Base-by-base conservation (phyloP, 1,140 invertebrate genomes). In the Drosophila pruinosa region DNA sequence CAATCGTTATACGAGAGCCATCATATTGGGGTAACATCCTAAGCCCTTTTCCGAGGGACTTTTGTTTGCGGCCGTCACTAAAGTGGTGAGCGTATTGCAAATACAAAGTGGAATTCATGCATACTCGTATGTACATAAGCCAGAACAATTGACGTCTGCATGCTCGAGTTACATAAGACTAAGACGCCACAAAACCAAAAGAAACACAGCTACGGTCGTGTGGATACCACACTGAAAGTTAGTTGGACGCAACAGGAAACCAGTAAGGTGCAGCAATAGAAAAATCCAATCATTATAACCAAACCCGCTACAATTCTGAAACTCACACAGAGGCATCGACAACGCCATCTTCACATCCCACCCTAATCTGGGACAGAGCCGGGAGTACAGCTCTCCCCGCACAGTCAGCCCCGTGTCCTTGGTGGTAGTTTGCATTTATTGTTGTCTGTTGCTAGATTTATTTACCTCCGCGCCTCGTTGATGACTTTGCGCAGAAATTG, bases 401-500 rank as follows among this genome's bases (percentile, higher is more conserved):
- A 38, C 58, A 47, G 58, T 59, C 41, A 6, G 26, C n/a, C 43
- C 53, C 34, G 38, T 12, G 36, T 14, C 36, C n/a, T 4, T 15
- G 31, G 56, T 79, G 71, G 63, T 73, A 56, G 54, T 41, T 75
- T 81, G 61, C 28, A n/a, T 58, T 26, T 28, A 6, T 38, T 54
- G 21, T 56, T 65, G 36, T 34, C 14, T 68, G 71, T 70, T 64
- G 62, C 36, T 12, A 41, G 50, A 50, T 72, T 75, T 62, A 83
- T 74, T 86, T 90, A 90, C 89, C 89, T 90, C 72, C 89, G 79
- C 52, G 89, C 89, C 56, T 90, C 89, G 52, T 62, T 72, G 72
- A 90, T 89, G 73, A 90, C 89, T 88, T 90, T 90, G 54, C 81
- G 89, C 85, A 90, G 78, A 88, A 90, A 90, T 45, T 90, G 89